Conservation (phyloP, 2,113 vertebrate species). For the Solea senegalensis region DNA sequence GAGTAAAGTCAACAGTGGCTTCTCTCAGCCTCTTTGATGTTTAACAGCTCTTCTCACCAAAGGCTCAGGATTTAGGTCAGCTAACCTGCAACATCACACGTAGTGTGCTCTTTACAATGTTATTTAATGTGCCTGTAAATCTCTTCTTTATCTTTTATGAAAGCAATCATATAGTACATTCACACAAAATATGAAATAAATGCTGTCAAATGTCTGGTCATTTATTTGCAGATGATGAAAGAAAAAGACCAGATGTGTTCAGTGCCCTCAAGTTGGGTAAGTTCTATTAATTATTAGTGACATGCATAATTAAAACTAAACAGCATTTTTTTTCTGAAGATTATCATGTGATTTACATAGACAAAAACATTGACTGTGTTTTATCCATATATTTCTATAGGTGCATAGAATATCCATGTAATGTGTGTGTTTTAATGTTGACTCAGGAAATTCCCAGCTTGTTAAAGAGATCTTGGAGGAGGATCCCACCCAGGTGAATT, state of each 20-base stretch:
- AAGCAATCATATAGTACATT: no score
- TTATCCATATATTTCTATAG: no score
- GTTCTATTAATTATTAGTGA: slow-evolving; percentile 17
- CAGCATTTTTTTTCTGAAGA: background rate
- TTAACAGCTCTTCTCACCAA: slow-evolving; percentile 6
- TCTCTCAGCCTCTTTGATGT: slow-evolving; percentile 31
- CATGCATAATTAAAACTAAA: background rate
- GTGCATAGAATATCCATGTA: background rate
- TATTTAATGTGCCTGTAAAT: background rate
- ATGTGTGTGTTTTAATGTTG: slow-evolving; percentile 27
- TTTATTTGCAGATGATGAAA: slow-evolving; percentile 88
- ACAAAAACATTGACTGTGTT: background rate
- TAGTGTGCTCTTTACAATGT: background rate
- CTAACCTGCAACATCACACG: background rate
- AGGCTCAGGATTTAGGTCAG: slow-evolving; percentile 6
- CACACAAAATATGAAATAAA: background rate
- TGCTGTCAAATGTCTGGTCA: background rate
- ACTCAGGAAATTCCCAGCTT: slow-evolving; percentile 89
- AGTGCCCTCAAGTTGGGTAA: slow-evolving; percentile 93
- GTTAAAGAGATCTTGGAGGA: slow-evolving; percentile 95
- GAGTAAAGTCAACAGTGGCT: slow-evolving; percentile 5
- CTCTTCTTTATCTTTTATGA: background rate
- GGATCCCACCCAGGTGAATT: slow-evolving; percentile 90
- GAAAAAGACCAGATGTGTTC: slow-evolving; percentile 92
- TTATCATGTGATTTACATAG: background rate